phyloP scores from a whole-genome alignment of 2,888 invertebrate species.

The Anaspis maculata region DNA sequence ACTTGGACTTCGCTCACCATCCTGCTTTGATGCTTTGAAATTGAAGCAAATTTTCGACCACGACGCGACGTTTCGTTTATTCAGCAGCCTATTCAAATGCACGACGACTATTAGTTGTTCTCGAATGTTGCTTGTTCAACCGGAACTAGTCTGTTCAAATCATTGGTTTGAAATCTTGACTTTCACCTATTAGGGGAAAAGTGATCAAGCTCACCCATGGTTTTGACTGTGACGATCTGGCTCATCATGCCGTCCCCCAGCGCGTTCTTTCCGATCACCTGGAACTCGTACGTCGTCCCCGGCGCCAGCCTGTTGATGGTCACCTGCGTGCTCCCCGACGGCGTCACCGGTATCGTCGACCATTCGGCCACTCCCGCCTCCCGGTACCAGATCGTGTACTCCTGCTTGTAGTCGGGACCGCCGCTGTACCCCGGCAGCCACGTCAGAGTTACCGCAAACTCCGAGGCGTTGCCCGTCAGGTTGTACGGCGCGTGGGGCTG shows the following conservation, averaged over 20 bases:
- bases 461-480: constrained; percentile 77
- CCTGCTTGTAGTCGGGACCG: constrained; percentile 89
- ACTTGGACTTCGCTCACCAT: too few species aligned
- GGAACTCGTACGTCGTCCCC: constrained; percentile 90
- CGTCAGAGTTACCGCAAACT: constrained; percentile 81
- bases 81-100: too few species aligned
- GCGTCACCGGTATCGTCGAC: constrained; percentile 89
- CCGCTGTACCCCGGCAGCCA: constrained; percentile 96
- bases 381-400: constrained; percentile 91
- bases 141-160: too few species aligned
- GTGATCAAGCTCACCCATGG: constrained; percentile 70
- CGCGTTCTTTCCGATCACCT: constrained; percentile 90
- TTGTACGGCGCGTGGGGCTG: constrained; percentile 97
- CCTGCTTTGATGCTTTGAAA: too few species aligned
- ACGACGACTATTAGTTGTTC: too few species aligned
- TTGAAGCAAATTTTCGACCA: too few species aligned
- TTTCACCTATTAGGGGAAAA: too few species aligned
- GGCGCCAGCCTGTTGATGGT: constrained; percentile 87
- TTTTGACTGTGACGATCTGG: constrained; percentile 81
- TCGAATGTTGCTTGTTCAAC: too few species aligned
- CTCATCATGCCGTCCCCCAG: constrained; percentile 95
- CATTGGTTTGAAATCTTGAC: too few species aligned
- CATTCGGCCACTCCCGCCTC: constrained; percentile 83
- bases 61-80: too few species aligned
- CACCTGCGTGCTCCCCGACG: constrained; percentile 80